Evolutionary conservation across 2,888 invertebrate species (phyloP).

Genomic region (Drosophila parthenogenetica): DNA sequence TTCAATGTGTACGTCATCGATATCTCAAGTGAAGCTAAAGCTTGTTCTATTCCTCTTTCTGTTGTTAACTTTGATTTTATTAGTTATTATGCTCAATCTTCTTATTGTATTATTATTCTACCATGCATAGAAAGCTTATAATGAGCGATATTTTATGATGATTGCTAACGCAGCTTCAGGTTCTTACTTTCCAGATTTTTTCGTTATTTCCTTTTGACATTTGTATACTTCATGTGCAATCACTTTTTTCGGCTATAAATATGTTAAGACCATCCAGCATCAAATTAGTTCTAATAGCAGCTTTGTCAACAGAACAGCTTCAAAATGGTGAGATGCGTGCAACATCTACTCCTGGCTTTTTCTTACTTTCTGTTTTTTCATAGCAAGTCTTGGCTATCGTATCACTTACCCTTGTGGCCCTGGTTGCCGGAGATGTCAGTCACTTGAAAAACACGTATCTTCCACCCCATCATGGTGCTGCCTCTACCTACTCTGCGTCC

Average conservation of each 20-base stretch:
- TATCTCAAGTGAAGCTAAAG: conserved; percentile 17
- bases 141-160: conserved; percentile 59
- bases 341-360: background rate
- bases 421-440: conserved; percentile 70
- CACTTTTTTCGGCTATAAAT: conserved; percentile 64
- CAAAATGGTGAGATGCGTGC: conserved; percentile 60
- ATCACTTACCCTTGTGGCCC: conserved; percentile 63
- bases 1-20: conserved; percentile 25
- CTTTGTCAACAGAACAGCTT: conserved; percentile 49
- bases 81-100: conserved; percentile 36
- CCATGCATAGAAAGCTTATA: conserved; percentile 56
- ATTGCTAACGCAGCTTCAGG: conserved; percentile 38
- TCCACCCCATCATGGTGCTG: conserved; percentile 51
- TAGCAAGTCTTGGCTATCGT: conserved; percentile 64
- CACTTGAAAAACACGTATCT: conserved; percentile 65
- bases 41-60: conserved; percentile 31
- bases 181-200: conserved; percentile 43
- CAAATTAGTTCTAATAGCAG: conserved; percentile 62
- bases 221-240: conserved; percentile 25
- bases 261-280: conserved; percentile 42
- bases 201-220: conserved; percentile 64
- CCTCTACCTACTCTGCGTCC: conserved; percentile 24
- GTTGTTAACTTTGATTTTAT: conserved; percentile 31
- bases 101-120: conserved; percentile 21
- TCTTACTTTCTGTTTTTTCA: background rate